These are phyloP conservation scores for Abrostola triplasia DNA, from an alignment of 2,888 invertebrate species.

Conservation along the genomic window DNA sequence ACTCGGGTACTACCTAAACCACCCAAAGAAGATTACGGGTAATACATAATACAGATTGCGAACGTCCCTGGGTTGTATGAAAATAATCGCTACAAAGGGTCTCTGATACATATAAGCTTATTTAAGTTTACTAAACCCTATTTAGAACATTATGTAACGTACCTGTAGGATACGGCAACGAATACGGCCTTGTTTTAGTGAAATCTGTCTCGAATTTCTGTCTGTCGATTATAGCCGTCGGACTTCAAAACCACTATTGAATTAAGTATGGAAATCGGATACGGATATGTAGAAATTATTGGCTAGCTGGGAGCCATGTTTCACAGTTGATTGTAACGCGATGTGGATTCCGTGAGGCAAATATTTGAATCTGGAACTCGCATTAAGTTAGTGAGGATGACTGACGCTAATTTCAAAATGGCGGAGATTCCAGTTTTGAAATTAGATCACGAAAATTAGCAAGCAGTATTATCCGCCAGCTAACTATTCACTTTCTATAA, in stretches of 20 bases:
- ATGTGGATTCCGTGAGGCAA: conserved; percentile 19
- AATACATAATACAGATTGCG: conserved; percentile 31
- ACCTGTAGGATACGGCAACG: no score
- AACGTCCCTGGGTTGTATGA: conserved; percentile 15
- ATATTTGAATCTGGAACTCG: conserved; percentile 40
- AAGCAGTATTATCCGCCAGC: background rate
- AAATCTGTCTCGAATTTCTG: conserved; percentile 16
- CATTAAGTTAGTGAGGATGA: conserved; percentile 12
- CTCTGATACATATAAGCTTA: conserved; percentile 24
- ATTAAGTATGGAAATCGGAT: conserved; percentile 31
- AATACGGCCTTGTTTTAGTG: conserved; percentile 12
- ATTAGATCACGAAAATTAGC: conserved; percentile 14
- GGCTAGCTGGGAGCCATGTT: conserved; percentile 21
- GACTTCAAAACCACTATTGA: conserved; percentile 23
- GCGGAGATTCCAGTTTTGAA: conserved; percentile 20
- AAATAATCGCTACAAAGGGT: conserved; percentile 35
- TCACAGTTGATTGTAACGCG: conserved; percentile 32
- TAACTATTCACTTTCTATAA: no score
- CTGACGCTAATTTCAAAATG: conserved; percentile 35
- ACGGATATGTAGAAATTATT: conserved; percentile 31
- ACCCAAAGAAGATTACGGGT: conserved; percentile 51
- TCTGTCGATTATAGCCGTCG: conserved; percentile 8
- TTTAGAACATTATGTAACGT: conserved; percentile 8
- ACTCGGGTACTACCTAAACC: conserved; percentile 16
- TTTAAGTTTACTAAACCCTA: conserved; percentile 29